A percentile compares a stretch with the other conserved stretches of the same genome.
Conservation (phyloP, 2,113 vertebrate species). For the Archocentrus centrarchus region DNA sequence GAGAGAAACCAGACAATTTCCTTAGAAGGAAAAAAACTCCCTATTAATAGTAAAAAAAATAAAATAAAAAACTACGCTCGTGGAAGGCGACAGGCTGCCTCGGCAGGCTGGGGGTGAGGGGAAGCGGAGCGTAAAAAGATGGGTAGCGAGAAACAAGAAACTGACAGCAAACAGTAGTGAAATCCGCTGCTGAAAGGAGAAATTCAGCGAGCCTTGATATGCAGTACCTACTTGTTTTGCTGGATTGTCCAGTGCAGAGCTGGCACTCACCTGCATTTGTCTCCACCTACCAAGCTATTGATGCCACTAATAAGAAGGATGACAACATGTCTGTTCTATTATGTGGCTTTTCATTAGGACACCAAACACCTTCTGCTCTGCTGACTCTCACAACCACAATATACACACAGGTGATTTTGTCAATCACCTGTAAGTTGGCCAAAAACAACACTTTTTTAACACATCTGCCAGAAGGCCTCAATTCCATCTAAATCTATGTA, state of each 20-base stretch:
- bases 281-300: neutral
- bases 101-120: neutral
- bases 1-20: neutral
- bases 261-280: neutral
- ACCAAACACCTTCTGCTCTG: neutral
- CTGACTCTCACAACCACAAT: neutral
- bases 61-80: neutral
- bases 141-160: neutral
- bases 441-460: neutral
- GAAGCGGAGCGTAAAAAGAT: neutral
- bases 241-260: neutral
- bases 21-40: neutral
- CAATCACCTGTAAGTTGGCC: neutral
- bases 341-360: too few relatives aligned
- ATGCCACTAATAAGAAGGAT: neutral
- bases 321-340: neutral
- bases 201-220: neutral
- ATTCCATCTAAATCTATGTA: fast-evolving
- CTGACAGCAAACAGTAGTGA: neutral
- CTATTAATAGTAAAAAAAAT: neutral
- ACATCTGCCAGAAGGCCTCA: neutral
- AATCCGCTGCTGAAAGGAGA: neutral
- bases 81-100: neutral
- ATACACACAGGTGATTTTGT: fast-evolving
- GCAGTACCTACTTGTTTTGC: neutral